phyloP scores from a whole-genome alignment of 2,797 vertebrate genomes.

The Pteropus rufus region DNA sequence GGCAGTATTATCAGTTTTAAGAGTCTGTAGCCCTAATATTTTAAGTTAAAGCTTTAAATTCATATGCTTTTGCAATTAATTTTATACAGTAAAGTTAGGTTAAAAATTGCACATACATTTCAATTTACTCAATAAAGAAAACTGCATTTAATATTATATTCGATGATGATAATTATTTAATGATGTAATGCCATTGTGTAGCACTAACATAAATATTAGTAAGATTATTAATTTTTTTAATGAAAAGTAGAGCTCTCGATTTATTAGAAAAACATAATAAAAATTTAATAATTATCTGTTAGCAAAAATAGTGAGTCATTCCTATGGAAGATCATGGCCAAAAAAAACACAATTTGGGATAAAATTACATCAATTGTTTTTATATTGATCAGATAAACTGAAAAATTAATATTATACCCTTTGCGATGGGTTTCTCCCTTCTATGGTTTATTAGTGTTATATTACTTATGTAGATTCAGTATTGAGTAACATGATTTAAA shows the following conservation, averaged over 20 bases:
- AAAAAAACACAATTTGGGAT: background rate
- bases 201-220: background rate
- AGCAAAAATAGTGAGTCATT: background rate
- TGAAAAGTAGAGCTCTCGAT: background rate
- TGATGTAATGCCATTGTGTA: background rate
- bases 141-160: background rate
- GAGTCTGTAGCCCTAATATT: background rate
- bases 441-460: background rate
- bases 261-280: background rate
- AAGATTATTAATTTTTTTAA: background rate
- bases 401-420: background rate
- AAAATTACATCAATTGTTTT: background rate
- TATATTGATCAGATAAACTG: background rate
- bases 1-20: slow-evolving; percentile 39
- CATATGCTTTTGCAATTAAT: background rate
- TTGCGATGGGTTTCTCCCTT: background rate
- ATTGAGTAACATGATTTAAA: background rate
- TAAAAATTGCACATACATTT: background rate
- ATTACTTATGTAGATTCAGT: background rate
- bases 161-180: background rate
- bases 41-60: slow-evolving; percentile 13
- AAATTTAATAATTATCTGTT: background rate
- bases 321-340: background rate
- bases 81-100: background rate
- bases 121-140: background rate